A percentile compares a stretch with the other conserved stretches of the same genome.
Conservation (phyloP, 2,888 invertebrate species). For the Laothoe populi region DNA sequence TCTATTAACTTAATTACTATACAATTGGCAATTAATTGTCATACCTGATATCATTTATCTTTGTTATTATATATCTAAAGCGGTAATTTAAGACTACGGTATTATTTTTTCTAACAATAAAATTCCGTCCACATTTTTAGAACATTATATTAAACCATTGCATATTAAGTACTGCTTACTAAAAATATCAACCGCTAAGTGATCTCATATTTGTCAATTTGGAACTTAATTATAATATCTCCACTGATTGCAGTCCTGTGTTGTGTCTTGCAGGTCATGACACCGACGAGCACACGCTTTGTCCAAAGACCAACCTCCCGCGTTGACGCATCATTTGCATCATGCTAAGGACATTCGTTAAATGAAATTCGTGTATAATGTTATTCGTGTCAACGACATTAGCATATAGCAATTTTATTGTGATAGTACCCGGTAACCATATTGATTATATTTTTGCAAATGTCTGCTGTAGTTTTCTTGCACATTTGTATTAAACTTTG, state of each 20-base stretch:
- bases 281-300: constrained; percentile 56
- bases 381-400: constrained; percentile 22
- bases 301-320: constrained; percentile 55
- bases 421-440: background rate
- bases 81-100: background rate
- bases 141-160: no score
- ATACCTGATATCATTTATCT: background rate
- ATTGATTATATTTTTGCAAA: background rate
- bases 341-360: constrained; percentile 43
- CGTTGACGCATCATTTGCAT: constrained; percentile 58
- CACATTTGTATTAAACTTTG: no score
- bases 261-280: constrained; percentile 49
- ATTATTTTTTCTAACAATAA: no score
- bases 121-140: no score
- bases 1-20: background rate
- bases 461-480: background rate
- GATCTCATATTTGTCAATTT: background rate
- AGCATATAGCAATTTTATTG: constrained; percentile 18
- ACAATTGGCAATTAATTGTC: background rate
- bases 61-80: background rate
- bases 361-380: constrained; percentile 22
- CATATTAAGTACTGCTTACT: background rate
- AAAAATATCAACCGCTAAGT: background rate
- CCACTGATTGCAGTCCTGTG: background rate
- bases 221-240: background rate